A percentile compares a stretch with the other conserved stretches of the same genome.
Evolutionary conservation across 2,113 vertebrate genomes (phyloP).

Genomic region (Osmerus eperlanus): DNA sequence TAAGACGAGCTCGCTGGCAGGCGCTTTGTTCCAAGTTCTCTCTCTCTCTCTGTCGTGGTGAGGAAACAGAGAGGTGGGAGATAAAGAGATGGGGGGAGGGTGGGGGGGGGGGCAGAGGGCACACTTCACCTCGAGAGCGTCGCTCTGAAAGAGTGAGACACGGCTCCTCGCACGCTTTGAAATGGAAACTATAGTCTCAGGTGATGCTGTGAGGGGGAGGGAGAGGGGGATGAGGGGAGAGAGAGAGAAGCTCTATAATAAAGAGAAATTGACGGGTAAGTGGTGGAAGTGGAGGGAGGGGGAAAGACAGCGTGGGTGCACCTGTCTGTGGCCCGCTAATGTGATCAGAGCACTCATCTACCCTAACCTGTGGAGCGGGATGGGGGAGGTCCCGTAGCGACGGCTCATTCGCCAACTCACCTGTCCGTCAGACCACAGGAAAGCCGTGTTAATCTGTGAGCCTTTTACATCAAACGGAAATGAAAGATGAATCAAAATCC

Average conservation of each 20-base stretch:
- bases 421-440: background rate
- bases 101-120: background rate
- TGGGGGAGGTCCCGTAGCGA: too few relatives aligned
- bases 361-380: too few relatives aligned
- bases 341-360: too few relatives aligned
- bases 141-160: background rate
- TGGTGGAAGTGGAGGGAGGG: too few relatives aligned
- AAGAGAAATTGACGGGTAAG: too few relatives aligned
- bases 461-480: too few relatives aligned
- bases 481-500: too few relatives aligned
- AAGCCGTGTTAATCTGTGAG: too few relatives aligned
- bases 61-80: background rate
- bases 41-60: background rate
- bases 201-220: background rate
- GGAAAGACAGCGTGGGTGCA: too few relatives aligned
- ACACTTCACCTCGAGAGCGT: background rate
- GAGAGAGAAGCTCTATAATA: background rate
- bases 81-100: background rate
- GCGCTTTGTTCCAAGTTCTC: background rate
- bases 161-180: conserved; percentile 5
- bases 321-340: too few relatives aligned
- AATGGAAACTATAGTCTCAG: conserved; percentile 7
- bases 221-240: too few relatives aligned
- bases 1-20: background rate
- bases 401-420: background rate